Evolutionary conservation across 30 jellyfish, hydroid and myxozoan genomes (phyloP).

Genomic region (Chrysaora quinquecirrha): DNA sequence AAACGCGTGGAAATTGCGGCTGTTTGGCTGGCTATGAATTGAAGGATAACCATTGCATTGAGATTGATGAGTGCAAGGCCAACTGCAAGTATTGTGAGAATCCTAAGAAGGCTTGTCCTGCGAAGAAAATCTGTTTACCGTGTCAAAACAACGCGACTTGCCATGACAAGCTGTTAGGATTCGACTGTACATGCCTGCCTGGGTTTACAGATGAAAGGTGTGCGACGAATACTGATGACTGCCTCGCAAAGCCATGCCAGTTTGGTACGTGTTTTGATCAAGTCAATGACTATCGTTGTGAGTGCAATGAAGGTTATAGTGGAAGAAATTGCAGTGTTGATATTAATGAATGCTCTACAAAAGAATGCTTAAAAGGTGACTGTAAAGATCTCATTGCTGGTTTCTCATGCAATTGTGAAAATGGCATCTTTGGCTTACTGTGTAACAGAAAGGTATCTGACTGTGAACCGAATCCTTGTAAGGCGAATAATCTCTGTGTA

Average conservation of each 20-base stretch:
- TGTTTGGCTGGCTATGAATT: conserved; percentile 73
- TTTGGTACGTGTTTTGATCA: conserved; percentile 70
- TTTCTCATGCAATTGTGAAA: conserved; percentile 19
- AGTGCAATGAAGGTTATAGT: conserved; percentile 61
- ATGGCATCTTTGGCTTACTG: not conserved
- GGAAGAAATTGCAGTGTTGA: conserved; percentile 48
- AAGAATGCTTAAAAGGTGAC: conserved; percentile 9
- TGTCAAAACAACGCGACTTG: conserved; percentile 65
- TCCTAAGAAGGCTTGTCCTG: conserved; percentile 43
- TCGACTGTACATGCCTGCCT: conserved; percentile 42
- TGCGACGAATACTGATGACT: conserved; percentile 53
- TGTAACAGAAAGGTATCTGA: conserved; percentile 4
- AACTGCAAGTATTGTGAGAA: conserved; percentile 58
- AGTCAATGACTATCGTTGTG: conserved; percentile 59
- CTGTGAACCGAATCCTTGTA: conserved; percentile 11
- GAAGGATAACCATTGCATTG: conserved; percentile 51
- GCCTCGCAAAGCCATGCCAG: conserved; percentile 49
- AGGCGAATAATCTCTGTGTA: conserved; percentile 1
- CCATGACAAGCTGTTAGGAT: conserved; percentile 34
- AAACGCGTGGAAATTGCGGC: conserved; percentile 61
- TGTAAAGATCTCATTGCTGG: conserved; percentile 34
- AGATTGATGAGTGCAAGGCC: conserved; percentile 77
- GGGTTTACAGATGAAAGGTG: conserved; percentile 71
- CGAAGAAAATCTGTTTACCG: conserved; percentile 16
- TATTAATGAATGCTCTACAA: conserved; percentile 22